Evolutionary conservation across 2,113 vertebrate species (phyloP), one percentile per base, ranked within the genome.

Genomic region (Origma solitaria): DNA sequence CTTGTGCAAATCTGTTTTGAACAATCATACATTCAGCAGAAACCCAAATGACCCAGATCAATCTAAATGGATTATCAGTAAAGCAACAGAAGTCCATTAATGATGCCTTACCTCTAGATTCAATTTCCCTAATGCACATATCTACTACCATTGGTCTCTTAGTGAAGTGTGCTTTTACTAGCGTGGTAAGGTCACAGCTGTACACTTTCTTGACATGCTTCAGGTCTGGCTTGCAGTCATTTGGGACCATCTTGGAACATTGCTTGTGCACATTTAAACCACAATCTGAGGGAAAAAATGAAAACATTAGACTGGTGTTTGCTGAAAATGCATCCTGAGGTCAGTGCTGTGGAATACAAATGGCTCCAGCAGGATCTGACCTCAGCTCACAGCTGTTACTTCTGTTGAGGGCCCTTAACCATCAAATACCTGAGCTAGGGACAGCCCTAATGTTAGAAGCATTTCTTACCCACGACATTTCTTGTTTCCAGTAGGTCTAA

Each of bases 41-140:
- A 88, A 77, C 69, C 44, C 72, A 33, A 61, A 86, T 71, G 90
- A 95, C 69, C 37, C 42, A 86, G 75, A 91, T 68, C 73, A 75
- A 85, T 84, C 92, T 76, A 91, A 76, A 83, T 5, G 10, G 37
- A 86, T 78, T 82, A 61, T 47, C 64, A 56, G 64, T 44, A 97
- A 76, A 91, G 90, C 80, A 95, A 88, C 28, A 1, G 2, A 88
- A 83, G 88, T 42, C 86, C 84, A 87, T 94, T 92, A 96, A 82
- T 15, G 6, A 40, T 0, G 27, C 79, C 98, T 99, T 97, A 99
- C 99, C 99, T 99, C 99, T 97, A 13, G 98, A 98, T 89, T 99
- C 99, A 38, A 99, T 99, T 91, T 99, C 99, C 95, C 99, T 98
- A 96, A 99, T 99, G 98, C 99, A 99, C 99, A 99, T 99, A 97